Conservation (phyloP, 2,797 vertebrate species). For the Decapterus maruadsi region DNA sequence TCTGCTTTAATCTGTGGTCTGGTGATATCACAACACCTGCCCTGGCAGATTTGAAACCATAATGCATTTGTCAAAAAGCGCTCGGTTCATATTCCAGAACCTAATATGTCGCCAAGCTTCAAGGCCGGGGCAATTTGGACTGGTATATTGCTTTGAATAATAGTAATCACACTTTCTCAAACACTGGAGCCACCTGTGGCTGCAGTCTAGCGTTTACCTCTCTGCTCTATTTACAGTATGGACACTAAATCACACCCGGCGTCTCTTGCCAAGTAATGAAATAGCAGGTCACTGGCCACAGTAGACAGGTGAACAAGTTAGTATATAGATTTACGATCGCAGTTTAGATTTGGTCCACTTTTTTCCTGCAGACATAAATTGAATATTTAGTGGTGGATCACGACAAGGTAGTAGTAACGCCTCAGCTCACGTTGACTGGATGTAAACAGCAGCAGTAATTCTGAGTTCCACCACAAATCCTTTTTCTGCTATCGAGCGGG, state of each 20-base stretch:
- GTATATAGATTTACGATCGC: constrained; percentile 16
- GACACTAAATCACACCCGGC: constrained; percentile 36
- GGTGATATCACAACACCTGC: neutral
- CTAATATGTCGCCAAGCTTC: constrained; percentile 6
- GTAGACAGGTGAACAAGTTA: neutral
- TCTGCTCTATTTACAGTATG: constrained; percentile 42
- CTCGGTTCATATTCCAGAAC: neutral
- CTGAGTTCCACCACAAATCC: constrained; percentile 33
- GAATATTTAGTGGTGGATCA: constrained; percentile 27
- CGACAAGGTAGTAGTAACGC: constrained; percentile 13
- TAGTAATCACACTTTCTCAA: constrained; percentile 11
- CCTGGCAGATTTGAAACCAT: neutral
- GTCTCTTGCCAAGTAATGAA: constrained; percentile 27
- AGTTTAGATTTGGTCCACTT: constrained; percentile 3
- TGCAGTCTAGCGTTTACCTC: constrained; percentile 23
- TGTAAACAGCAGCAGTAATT: constrained; percentile 43
- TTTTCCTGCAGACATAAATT: constrained; percentile 7
- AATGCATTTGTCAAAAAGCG: constrained; percentile 19
- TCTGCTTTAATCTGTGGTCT: constrained; percentile 2
- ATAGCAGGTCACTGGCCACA: constrained; percentile 32
- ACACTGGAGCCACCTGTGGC: constrained; percentile 38
- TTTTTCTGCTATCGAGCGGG: constrained; percentile 14
- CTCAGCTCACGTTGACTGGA: constrained; percentile 6
- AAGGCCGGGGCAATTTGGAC: neutral
- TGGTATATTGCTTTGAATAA: constrained; percentile 25